A percentile compares a stretch with the other conserved stretches of the same genome.
phyloP scores from a whole-genome alignment of 2,888 invertebrate genomes.

The Parnassius glacialis region DNA sequence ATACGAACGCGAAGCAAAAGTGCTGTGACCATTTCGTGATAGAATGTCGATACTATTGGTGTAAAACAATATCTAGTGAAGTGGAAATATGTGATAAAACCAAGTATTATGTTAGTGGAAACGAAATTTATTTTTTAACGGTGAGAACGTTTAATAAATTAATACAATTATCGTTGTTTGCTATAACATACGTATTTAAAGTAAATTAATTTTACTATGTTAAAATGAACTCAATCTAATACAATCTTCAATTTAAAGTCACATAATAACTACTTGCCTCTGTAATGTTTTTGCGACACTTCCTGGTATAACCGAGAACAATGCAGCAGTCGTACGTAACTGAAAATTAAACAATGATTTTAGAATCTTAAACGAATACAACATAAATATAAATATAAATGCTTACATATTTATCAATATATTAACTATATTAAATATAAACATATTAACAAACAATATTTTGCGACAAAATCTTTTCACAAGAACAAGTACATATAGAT shows the following conservation, averaged over 20 bases:
- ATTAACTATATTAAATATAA: neutral
- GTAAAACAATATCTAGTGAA: conserved; percentile 46
- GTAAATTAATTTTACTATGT: too few relatives aligned
- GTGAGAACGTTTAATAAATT: neutral
- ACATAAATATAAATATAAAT: neutral
- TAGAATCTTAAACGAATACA: conserved; percentile 6
- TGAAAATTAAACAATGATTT: conserved; percentile 26
- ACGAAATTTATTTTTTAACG: conserved; percentile 57
- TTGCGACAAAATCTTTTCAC: neutral
- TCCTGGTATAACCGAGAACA: conserved; percentile 50
- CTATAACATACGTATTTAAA: neutral
- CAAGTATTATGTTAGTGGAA: conserved; percentile 48
- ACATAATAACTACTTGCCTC: conserved; percentile 1
- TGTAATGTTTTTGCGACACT: conserved; percentile 54
- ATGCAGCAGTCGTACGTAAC: conserved; percentile 24
- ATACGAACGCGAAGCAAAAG: conserved; percentile 41
- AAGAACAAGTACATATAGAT: neutral
- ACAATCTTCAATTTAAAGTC: neutral
- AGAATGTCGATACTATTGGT: conserved; percentile 45
- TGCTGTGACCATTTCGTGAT: conserved; percentile 46
- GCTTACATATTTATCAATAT: neutral
- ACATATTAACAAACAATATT: neutral
- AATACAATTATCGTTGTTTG: too few relatives aligned
- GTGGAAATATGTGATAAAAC: conserved; percentile 59
- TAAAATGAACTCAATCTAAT: too few relatives aligned